phyloP scores from a whole-genome alignment of 53 echinoderm and acorn worm species.

The Arbacia lixula region DNA sequence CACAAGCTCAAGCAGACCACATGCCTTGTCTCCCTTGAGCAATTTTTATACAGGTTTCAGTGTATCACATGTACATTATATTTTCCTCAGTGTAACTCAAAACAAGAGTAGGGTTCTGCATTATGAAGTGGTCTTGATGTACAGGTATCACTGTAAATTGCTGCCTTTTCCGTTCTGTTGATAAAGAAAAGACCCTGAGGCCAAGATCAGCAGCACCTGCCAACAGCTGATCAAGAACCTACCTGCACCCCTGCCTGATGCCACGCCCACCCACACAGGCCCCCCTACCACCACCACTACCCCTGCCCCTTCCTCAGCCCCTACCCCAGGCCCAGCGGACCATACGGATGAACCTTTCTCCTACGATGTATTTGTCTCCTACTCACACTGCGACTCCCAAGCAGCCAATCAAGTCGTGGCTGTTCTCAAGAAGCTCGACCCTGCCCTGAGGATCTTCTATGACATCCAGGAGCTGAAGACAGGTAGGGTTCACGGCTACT shows the following conservation, averaged over 20 bases:
- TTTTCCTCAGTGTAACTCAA: no score
- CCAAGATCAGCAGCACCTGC: constrained; percentile 69
- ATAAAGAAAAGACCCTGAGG: constrained; percentile 27
- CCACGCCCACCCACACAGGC: background rate
- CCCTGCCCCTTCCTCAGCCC: background rate
- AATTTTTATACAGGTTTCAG: no score
- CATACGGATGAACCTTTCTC: constrained; percentile 53
- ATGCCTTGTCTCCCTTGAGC: no score
- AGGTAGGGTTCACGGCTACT: no score
- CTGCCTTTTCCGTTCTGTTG: constrained; percentile 10
- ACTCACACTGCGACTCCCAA: constrained; percentile 79
- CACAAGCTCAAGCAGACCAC: no score
- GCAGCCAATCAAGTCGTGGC: constrained; percentile 71
- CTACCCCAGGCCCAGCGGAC: constrained; percentile 50
- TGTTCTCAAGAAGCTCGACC: constrained; percentile 67
- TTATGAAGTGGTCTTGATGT: background rate
- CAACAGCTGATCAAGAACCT: constrained; percentile 71
- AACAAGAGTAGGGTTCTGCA: background rate
- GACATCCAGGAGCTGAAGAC: constrained; percentile 94
- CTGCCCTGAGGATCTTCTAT: constrained; percentile 85
- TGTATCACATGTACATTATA: no score
- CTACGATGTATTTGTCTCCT: constrained; percentile 94
- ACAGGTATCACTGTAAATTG: background rate
- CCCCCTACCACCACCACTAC: constrained; percentile 30
- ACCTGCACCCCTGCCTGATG: no score